Evolutionary conservation across 2,797 vertebrate species (phyloP).

Genomic region (Propithecus perrieri): DNA sequence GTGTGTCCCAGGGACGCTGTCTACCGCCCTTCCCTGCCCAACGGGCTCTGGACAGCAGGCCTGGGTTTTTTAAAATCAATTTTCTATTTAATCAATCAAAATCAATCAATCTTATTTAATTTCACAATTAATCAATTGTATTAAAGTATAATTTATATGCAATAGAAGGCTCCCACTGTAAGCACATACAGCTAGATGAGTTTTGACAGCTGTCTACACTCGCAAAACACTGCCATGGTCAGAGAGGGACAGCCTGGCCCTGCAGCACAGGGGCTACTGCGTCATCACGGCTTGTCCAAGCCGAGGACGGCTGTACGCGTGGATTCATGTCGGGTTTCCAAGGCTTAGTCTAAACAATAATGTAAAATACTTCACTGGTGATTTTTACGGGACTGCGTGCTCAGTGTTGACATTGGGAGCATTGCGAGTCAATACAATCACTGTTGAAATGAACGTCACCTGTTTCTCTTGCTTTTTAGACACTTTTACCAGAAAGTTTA

Average conservation of each 20-base stretch:
- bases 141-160: background rate
- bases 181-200: rapidly evolving
- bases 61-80: background rate
- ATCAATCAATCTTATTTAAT: background rate
- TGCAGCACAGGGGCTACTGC: rapidly evolving
- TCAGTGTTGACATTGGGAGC: no score
- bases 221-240: rapidly evolving
- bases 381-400: rapidly evolving
- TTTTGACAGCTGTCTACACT: background rate
- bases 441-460: background rate
- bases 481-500: background rate
- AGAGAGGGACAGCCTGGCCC: rapidly evolving
- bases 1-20: rapidly evolving
- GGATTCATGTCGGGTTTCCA: rapidly evolving
- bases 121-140: background rate
- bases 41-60: background rate
- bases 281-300: background rate
- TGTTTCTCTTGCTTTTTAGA: background rate
- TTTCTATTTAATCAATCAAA: background rate
- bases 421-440: no score
- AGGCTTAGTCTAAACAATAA: background rate
- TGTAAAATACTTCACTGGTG: rapidly evolving
- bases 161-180: background rate
- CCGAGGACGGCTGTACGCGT: rapidly evolving
- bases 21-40: background rate